Base-by-base conservation (phyloP, 2,113 vertebrate species). In the Baryphthengus martii region DNA sequence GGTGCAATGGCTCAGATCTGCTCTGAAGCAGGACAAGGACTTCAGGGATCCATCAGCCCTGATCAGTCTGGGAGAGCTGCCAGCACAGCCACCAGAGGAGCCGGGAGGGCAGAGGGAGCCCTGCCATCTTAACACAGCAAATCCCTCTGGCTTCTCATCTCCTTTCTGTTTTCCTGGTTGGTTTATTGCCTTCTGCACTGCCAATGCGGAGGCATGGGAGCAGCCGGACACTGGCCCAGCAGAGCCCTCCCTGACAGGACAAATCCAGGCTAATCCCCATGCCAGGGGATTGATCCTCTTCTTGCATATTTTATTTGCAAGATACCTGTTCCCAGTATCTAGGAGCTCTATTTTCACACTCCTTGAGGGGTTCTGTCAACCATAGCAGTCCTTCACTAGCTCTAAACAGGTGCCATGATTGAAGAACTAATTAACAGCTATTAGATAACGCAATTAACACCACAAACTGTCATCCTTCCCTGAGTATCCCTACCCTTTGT, bases 401-500 rank as follows among this genome's bases (percentile, higher is more conserved):
- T 91, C 53, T 79, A 88, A 96, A 83, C 56, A 47, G 49, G 63
- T 93, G 91, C 80, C 20, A 1, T 76, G 85, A 96, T 63, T 96
- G 89, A 95, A 74, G 83, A 90, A 45, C 94, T 95, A 95, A 95
- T 97, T 95, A 97, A 83, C 7, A 7, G 92, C 88, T 97, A 87
- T 96, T 94, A 95, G 92, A 83, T 95, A 97, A 93, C 7, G 20
- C 88, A 90, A 95, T 97, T 95, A 94, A 47, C 74, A 4, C 76
- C n/a, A 59, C 44, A 90, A 91, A 94, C 63, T 93, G 73, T 80
- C 89, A 67, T 31, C 55, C 31, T 49, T 61, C 35, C 4, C 25
- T 6, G n/a, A 85, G 68, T 17, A 45, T 39, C 78, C 82, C 75
- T 72, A 90, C 59, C 13, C 52, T 80, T 78, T 71, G 18, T 73